Base-by-base conservation (phyloP, 2,797 vertebrate species). In the Gobio occitaniae region DNA sequence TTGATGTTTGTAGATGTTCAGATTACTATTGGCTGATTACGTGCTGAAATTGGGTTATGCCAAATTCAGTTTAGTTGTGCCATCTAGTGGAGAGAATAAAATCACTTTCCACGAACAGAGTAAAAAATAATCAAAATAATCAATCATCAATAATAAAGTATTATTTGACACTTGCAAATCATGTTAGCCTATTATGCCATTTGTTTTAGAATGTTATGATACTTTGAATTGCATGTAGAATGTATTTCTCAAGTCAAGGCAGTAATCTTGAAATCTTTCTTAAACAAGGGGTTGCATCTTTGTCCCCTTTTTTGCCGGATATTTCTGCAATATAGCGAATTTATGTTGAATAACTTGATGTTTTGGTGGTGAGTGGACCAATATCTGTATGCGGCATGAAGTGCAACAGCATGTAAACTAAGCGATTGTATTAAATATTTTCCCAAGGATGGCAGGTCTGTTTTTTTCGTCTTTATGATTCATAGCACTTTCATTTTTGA, bases 31-130 rank as follows among this genome's bases (percentile, higher is more conserved):
- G 25, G 3, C 5, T 44, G 44, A 72, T 38, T 11, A 19, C 11
- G 9, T 15, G 13, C 6, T 8, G 29, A 44, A 19, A 19, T 61
- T 61, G 47, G 17, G 25, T 17, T 50, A 47, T 61, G 12, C 2
- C 12, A 25, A 25, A 54, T 68, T 59, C 4, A 38, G 68, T 78
- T 66, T 29, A 69, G 50, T 68, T 50, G 66, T 86, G 72, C 71
- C 86, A 86, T 63, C 88, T 87, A 59, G 86, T 69, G 88, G 78
- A 21, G 70, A 65, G n/a, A 29, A 77, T 63, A 1, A 69, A 63
- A 4, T 12, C 9, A 61, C 10, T 25, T 5, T 25, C 56, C 50
- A 17, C 50, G 2, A 52, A 61, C 21, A 61, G 54, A 47, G 41
- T 44, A 44, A 41, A 7, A 44, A 44, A 44, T 38, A 1, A 44